These are phyloP conservation scores for Oscheius onirici DNA, from an alignment of 2,888 invertebrate species.

Conservation along the genomic window DNA sequence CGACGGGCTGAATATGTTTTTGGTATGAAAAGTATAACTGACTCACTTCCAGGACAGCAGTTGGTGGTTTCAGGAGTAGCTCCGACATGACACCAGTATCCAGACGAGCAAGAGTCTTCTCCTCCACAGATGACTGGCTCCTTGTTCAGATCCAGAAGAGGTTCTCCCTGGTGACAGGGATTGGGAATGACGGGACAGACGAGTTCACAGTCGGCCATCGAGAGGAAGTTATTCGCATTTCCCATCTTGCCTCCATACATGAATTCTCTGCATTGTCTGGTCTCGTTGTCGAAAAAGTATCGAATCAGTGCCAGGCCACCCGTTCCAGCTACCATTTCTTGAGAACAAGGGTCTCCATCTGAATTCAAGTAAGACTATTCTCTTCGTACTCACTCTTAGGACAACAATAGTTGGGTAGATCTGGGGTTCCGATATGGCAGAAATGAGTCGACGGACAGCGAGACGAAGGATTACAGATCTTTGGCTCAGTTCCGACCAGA, in stretches of 20 bases:
- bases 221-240: constrained; percentile 70
- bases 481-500: constrained; percentile 54
- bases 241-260: constrained; percentile 64
- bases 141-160: constrained; percentile 58
- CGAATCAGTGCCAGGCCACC: constrained; percentile 59
- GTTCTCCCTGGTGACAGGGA: constrained; percentile 68
- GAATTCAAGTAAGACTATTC: constrained; percentile 16
- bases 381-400: constrained; percentile 62
- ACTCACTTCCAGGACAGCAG: constrained; percentile 70
- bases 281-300: constrained; percentile 65
- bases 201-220: constrained; percentile 65
- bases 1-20: constrained; percentile 41
- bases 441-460: constrained; percentile 70
- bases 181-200: constrained; percentile 67
- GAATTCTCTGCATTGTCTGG: constrained; percentile 57
- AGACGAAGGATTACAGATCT: constrained; percentile 34
- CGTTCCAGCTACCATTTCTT: constrained; percentile 54
- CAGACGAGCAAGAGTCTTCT: constrained; percentile 59
- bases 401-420: constrained; percentile 66
- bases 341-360: constrained; percentile 68
- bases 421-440: constrained; percentile 67
- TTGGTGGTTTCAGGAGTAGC: constrained; percentile 68
- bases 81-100: constrained; percentile 70
- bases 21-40: background rate
- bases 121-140: constrained; percentile 70